phyloP scores from a whole-genome alignment of 2,797 vertebrate genomes.

The Emys orbicularis region DNA sequence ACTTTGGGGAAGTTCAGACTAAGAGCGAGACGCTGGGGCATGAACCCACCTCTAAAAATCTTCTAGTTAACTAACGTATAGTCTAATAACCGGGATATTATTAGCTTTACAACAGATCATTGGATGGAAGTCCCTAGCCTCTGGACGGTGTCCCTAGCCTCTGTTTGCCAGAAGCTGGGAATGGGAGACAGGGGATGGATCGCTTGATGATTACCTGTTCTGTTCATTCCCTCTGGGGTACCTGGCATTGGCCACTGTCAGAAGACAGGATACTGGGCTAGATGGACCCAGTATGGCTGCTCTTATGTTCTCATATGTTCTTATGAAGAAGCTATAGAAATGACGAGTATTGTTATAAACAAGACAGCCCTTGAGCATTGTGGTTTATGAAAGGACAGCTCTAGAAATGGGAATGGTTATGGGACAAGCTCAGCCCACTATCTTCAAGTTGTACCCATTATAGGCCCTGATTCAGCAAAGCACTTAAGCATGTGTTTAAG shows the following conservation, averaged over 20 bases:
- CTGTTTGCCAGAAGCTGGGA: no score
- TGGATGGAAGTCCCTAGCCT: no score
- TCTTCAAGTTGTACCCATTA: not conserved
- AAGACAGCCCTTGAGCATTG: not conserved
- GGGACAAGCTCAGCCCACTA: not conserved
- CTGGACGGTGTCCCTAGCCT: no score
- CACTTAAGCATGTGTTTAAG: not conserved
- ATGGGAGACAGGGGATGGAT: no score
- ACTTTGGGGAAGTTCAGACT: not conserved
- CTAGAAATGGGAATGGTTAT: not conserved
- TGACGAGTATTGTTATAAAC: not conserved
- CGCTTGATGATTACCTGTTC: no score
- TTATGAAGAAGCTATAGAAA: not conserved
- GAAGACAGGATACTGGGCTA: no score
- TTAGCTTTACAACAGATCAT: no score
- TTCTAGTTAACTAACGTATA: no score
- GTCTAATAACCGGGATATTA: not conserved
- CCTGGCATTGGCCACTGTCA: no score
- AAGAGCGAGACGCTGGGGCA: not conserved
- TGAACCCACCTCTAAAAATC: not conserved
- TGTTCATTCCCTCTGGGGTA: no score
- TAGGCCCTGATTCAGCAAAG: not conserved
- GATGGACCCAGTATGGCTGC: no score
- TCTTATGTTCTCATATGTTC: not conserved
- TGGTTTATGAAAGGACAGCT: not conserved